Evolutionary conservation across 2,113 vertebrate genomes (phyloP).

Genomic region (Hipposideros armiger): DNA sequence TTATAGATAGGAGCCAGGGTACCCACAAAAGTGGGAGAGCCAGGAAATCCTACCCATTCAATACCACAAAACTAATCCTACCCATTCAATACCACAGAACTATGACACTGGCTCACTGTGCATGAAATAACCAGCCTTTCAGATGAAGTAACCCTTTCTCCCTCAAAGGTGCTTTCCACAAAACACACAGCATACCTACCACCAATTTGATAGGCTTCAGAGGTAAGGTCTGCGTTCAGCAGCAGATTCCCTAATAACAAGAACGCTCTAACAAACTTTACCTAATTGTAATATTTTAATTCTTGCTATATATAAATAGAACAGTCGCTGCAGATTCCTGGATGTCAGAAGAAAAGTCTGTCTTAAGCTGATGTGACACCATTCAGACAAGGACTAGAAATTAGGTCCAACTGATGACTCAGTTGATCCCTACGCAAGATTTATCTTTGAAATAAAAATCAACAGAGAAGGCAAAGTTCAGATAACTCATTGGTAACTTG

Average conservation of each 20-base stretch:
- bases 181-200: not conserved
- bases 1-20: not conserved
- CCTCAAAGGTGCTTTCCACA: not conserved
- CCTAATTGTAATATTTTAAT: not conserved
- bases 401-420: not conserved
- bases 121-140: not conserved
- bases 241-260: not conserved
- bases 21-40: not conserved
- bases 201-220: not conserved
- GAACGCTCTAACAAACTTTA: not conserved
- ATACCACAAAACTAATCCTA: not conserved
- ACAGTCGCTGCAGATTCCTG: not conserved
- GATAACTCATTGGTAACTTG: not conserved
- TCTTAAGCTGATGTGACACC: slow-evolving; percentile 21
- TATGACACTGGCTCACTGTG: not conserved
- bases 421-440: slow-evolving; percentile 36
- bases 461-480: not conserved
- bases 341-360: slow-evolving; percentile 25
- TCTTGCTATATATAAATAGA: slow-evolving; percentile 47
- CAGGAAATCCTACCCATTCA: not conserved
- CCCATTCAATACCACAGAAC: not conserved
- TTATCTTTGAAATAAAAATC: slow-evolving; percentile 57
- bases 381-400: slow-evolving; percentile 48
- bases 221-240: not conserved
- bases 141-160: not conserved